A percentile compares a stretch with the other conserved stretches of the same genome.
Conservation (phyloP, 2,888 invertebrate genomes). For the Hoplodrina ambigua region DNA sequence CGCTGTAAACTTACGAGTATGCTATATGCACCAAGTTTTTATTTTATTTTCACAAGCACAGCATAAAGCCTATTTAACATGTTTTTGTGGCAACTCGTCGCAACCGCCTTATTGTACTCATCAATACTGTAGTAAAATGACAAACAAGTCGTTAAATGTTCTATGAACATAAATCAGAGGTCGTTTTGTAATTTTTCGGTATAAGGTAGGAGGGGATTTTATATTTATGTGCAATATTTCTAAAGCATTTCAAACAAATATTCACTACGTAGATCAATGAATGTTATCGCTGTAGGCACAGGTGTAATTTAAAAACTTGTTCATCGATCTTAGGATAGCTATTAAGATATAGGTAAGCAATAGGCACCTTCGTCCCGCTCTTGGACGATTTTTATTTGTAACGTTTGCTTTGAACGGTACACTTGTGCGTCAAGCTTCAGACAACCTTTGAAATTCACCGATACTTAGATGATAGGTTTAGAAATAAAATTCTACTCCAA, state of each 20-base stretch:
- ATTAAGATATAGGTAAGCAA: constrained; percentile 13
- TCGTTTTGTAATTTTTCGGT: constrained; percentile 65
- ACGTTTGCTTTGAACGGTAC: not conserved
- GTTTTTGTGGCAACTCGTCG: constrained; percentile 74
- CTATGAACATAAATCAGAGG: constrained; percentile 76
- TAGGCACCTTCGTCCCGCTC: constrained; percentile 4
- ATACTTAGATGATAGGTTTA: no score
- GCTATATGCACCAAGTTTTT: constrained; percentile 54
- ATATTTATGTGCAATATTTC: constrained; percentile 59
- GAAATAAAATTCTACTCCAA: not conserved
- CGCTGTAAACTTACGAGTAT: constrained; percentile 50
- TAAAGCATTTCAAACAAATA: constrained; percentile 50
- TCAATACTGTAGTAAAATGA: constrained; percentile 78
- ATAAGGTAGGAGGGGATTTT: constrained; percentile 59
- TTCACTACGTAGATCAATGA: constrained; percentile 39
- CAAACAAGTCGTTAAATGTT: constrained; percentile 77
- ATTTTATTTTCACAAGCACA: constrained; percentile 67
- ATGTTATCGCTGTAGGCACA: constrained; percentile 23
- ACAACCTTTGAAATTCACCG: not conserved
- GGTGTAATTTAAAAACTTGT: constrained; percentile 36
- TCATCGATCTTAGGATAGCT: constrained; percentile 32
- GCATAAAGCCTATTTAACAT: constrained; percentile 73
- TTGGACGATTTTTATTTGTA: constrained; percentile 7
- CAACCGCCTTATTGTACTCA: constrained; percentile 75
- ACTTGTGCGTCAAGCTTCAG: not conserved